Percentiles rank a stretch among this genome's conserved stretches.
Evolutionary conservation across 2,797 vertebrate genomes (phyloP).

Genomic region (Melanogrammus aeglefinus): DNA sequence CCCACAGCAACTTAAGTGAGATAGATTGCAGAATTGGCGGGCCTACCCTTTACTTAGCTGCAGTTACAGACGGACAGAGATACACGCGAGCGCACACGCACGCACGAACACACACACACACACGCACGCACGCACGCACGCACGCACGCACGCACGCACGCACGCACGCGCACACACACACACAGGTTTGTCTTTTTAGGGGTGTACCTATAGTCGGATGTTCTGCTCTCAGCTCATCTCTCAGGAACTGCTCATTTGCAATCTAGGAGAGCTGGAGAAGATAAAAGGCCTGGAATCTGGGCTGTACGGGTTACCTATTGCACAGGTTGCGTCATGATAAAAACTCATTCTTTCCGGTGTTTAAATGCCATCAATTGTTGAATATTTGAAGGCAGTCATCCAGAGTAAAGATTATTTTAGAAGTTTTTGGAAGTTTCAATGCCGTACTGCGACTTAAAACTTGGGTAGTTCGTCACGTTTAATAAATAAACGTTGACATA

Average conservation of each 20-base stretch:
- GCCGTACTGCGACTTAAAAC: background rate
- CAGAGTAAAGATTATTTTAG: background rate
- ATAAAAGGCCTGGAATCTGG: slow-evolving; percentile 24
- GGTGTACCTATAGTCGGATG: slow-evolving; percentile 47
- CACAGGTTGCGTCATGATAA: background rate
- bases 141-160: slow-evolving; percentile 39
- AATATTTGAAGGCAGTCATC: background rate
- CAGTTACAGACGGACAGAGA: slow-evolving; percentile 41
- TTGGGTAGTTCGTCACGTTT: background rate
- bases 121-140: slow-evolving; percentile 44
- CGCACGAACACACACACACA: slow-evolving; percentile 31
- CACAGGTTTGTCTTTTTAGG: slow-evolving; percentile 53
- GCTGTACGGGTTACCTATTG: background rate
- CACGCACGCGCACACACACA: slow-evolving; percentile 30
- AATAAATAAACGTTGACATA: background rate
- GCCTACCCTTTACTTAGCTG: slow-evolving; percentile 53
- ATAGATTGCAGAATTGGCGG: slow-evolving; percentile 68
- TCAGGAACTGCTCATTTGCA: slow-evolving; percentile 38
- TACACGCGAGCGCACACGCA: background rate
- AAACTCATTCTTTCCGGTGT: background rate
- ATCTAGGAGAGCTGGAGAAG: slow-evolving; percentile 38
- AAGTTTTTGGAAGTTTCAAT: background rate
- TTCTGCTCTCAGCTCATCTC: slow-evolving; percentile 35
- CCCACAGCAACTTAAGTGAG: slow-evolving; percentile 66
- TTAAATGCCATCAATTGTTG: slow-evolving; percentile 10